Evolutionary conservation across 2,797 vertebrate species (phyloP), one percentile per base, ranked within the genome.

Genomic region (Taeniopygia guttata): DNA sequence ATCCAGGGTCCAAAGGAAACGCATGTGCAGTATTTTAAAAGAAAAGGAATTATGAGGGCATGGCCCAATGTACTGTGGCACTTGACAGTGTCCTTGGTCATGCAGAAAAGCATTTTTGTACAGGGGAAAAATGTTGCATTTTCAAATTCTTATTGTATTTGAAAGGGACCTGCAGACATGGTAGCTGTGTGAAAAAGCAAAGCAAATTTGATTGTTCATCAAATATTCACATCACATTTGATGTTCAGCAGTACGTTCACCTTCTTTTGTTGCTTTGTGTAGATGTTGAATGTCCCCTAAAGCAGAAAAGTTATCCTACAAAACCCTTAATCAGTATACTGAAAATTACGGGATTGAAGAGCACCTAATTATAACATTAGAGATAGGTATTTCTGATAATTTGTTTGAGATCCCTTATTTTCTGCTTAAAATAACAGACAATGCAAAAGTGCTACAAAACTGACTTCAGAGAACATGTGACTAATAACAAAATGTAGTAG

Each of bases 201-300:
- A 84, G n/a, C 16, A 75, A 88, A 84, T 78, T 80, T 82, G 30
- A 45, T 90, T 70, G 42, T 32, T 38, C 36, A 38, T 38, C 9
- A 38, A 38, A 38, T 38, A 9, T 38, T 38, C 36, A 38, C 36
- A 38, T 9, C 36, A 38, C 38, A 38, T 38, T 38, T 38, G 36
- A 12, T 2, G 3, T 88, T 95, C 52, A 89, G 75, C 40, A 77
- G n/a, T 16, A 80, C 77, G 54, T 83, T 7, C 77, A 20, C 51
- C 11, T 17, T 30, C 40, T 77, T 94, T 78, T 87, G 84, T 74
- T 77, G 40, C 19, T 91, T 80, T 91, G 67, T 89, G 60, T 60
- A 40, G 34, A 51, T 75, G 30, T 38, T 69, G 48, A 87, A 89
- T 76, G 34, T 25, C 18, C 62, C 9, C 13, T 23, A 88, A 80